These are phyloP conservation scores for Apocrypta bakeri DNA, from an alignment of 1,140 invertebrate species.

Conservation along the genomic window DNA sequence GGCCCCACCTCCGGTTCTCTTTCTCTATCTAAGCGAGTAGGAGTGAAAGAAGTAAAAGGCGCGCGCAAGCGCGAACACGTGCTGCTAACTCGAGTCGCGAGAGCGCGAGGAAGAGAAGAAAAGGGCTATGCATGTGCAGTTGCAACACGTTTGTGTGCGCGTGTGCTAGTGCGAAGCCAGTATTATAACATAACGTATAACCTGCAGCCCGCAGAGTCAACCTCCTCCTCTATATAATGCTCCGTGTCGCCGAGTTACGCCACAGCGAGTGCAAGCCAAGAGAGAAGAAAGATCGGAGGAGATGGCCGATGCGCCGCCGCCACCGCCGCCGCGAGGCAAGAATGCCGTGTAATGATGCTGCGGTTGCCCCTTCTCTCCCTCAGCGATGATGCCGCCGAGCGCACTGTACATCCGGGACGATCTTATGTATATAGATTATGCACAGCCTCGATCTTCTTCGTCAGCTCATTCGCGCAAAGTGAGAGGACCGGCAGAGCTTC, in stretches of 20 bases:
- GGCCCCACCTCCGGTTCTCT: slow-evolving; percentile 4
- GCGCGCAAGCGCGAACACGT: too few species aligned
- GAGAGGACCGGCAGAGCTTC: not conserved
- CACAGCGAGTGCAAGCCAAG: slow-evolving; percentile 48
- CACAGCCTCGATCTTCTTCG: slow-evolving; percentile 24
- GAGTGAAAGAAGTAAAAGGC: too few species aligned
- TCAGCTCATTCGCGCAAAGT: not conserved
- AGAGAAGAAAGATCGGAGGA: slow-evolving; percentile 44
- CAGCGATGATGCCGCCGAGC: slow-evolving; percentile 13
- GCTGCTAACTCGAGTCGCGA: not conserved
- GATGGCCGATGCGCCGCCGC: slow-evolving; percentile 53
- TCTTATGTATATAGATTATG: slow-evolving; percentile 12
- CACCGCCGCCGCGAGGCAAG: slow-evolving; percentile 55
- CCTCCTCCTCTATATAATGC: too few species aligned
- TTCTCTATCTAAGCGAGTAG: too few species aligned
- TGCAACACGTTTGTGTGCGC: slow-evolving; percentile 39
- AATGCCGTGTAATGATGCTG: slow-evolving; percentile 60
- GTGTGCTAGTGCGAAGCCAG: not conserved
- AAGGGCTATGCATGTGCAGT: slow-evolving; percentile 7
- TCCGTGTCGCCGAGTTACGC: slow-evolving; percentile 58
- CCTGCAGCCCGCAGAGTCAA: not conserved
- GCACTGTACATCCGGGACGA: slow-evolving; percentile 60
- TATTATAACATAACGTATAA: not conserved
- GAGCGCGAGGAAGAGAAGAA: not conserved
- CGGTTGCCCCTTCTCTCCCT: slow-evolving; percentile 18